Percentiles rank a stretch among this genome's conserved stretches.
Evolutionary conservation across 2,888 invertebrate genomes (phyloP).

Genomic region (Hirudinaria manillensis): DNA sequence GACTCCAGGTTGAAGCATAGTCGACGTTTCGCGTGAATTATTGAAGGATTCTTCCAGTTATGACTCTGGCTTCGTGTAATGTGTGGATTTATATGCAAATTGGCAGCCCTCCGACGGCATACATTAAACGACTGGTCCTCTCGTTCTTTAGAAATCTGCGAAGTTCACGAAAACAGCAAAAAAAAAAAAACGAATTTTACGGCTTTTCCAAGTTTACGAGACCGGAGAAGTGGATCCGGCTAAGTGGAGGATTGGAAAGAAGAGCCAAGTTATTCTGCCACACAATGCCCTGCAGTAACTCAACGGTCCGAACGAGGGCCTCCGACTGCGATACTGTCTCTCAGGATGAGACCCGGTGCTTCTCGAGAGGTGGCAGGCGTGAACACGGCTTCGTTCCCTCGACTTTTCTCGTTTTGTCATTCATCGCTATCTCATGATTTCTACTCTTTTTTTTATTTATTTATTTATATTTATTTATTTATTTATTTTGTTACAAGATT

Average conservation of each 20-base stretch:
- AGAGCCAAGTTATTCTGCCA: conserved; percentile 1
- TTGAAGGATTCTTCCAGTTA: conserved; percentile 6
- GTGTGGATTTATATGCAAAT: conserved; percentile 15
- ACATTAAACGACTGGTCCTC: background rate
- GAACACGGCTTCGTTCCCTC: background rate
- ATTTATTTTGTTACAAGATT: too few relatives aligned
- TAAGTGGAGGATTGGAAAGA: background rate
- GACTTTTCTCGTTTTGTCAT: background rate
- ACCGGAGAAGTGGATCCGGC: background rate
- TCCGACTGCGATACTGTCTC: background rate
- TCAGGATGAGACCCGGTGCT: background rate
- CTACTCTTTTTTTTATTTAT: background rate
- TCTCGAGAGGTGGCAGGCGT: background rate
- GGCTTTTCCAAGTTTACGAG: background rate
- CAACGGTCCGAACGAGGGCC: background rate
- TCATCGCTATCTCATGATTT: too few relatives aligned
- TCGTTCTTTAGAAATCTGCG: background rate
- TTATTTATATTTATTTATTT: conserved; percentile 14
- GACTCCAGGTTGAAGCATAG: background rate
- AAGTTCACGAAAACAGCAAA: background rate
- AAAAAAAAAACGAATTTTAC: background rate
- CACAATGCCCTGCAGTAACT: background rate
- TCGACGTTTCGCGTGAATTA: background rate
- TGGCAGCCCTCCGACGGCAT: background rate
- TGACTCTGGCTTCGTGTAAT: conserved; percentile 5